Conservation (phyloP, 2,888 invertebrate genomes). For the Dromius quadrimaculatus region DNA sequence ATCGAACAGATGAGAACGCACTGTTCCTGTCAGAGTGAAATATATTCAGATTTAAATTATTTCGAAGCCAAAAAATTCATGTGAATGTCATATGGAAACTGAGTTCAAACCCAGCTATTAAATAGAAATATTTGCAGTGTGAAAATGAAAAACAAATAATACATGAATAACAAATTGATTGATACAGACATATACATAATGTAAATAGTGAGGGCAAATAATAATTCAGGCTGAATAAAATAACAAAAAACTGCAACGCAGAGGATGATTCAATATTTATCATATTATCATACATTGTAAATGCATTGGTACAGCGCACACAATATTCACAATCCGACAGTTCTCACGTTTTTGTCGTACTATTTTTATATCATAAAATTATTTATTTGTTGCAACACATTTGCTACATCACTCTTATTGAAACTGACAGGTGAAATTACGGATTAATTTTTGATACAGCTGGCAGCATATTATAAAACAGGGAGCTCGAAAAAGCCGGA, state of each 20-base stretch:
- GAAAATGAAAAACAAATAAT: neutral
- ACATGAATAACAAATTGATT: conserved; percentile 3
- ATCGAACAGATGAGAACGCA: too few species aligned
- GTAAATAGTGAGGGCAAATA: too few species aligned
- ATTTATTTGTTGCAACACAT: neutral
- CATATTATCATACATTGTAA: too few species aligned
- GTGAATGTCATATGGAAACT: neutral
- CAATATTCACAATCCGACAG: too few species aligned
- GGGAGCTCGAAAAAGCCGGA: too few species aligned
- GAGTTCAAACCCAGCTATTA: neutral
- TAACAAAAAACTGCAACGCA: neutral
- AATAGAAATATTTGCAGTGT: neutral
- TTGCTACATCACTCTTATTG: neutral
- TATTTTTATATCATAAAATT: neutral
- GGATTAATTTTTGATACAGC: neutral
- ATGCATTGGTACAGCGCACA: too few species aligned
- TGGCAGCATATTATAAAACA: neutral
- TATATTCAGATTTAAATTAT: neutral
- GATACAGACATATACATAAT: neutral
- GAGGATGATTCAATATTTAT: neutral
- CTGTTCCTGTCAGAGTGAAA: neutral
- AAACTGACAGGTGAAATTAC: neutral
- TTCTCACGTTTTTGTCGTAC: too few species aligned
- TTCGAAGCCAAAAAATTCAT: neutral
- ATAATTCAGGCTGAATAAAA: conserved; percentile 13